Evolutionary conservation across 2,113 vertebrate genomes (phyloP), one percentile per base, ranked within the genome.

Genomic region (Tupaia tana): DNA sequence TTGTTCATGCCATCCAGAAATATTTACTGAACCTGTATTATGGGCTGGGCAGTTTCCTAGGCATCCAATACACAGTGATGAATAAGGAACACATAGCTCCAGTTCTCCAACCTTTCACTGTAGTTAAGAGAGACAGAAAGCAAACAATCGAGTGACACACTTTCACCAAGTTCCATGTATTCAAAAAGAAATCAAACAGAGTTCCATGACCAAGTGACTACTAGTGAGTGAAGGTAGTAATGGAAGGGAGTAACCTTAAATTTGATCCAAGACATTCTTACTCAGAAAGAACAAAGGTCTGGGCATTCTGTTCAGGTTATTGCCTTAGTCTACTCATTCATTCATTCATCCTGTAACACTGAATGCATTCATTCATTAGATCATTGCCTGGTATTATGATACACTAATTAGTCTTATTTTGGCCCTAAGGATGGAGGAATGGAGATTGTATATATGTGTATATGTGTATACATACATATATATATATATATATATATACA

Each of bases 21-120:
- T 67, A 81, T 52, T 63, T 43, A 69, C 14, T 54, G n/a, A 86
- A 7, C 9, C 25, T 3, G 10, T 24, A 25, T 7, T 22, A 6
- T 6, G 2, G 31, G 11, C n/a, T 58, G 80, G 43, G 25, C 11
- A 67, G 18, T 52, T 52, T 73, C 25, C 19, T 61, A 18, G 20
- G 20, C 18, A 6, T 15, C 1, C 0, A 61, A 73, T 2, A 29
- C 52, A n/a, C 16, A 14, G 6, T 18, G 13, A 77, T 27, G 4
- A 82, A 52, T 3, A 86, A 64, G 34, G 69, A 69, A 78, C 22
- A 61, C 1, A 25, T 20, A 18, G 1, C 22, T 52, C 29, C 29
- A 22, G 7, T 7, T 82, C 20, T 56, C 25, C 3, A 10, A 31
- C 9, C 61, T 77, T 94, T 95, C 19, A 73, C 9, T 75, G 9